Conservation (phyloP, 2,113 vertebrate genomes). For the Acanthisitta chloris region DNA sequence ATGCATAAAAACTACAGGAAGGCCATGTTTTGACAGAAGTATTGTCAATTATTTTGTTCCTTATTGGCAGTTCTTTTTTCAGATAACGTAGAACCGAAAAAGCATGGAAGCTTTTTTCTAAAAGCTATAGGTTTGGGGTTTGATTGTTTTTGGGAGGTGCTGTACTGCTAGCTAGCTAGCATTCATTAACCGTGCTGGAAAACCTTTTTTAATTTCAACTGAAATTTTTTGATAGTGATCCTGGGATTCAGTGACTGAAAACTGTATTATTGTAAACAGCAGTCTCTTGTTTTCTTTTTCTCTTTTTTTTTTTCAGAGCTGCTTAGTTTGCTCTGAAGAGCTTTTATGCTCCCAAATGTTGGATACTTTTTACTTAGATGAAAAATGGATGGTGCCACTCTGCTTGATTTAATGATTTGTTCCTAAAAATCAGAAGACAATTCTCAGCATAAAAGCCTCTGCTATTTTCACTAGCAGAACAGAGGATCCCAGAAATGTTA, state of each 20-base stretch:
- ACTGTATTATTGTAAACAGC: not conserved
- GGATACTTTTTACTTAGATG: not conserved
- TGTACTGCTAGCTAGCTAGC: not conserved
- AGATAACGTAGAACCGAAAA: not conserved
- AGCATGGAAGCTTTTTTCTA: not conserved
- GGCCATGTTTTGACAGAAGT: not conserved
- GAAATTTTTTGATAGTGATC: not conserved
- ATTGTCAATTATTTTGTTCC: not conserved
- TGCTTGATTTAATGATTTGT: not conserved
- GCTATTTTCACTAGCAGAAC: not conserved
- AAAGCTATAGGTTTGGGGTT: not conserved
- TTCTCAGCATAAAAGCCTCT: not conserved
- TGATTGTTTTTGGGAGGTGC: not conserved
- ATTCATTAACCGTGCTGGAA: not conserved
- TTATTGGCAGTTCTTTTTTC: not conserved
- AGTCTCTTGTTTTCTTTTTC: not conserved
- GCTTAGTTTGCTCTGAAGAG: not conserved
- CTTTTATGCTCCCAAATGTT: not conserved
- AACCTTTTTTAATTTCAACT: not conserved
- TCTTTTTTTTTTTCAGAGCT: not conserved
- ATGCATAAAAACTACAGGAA: not conserved
- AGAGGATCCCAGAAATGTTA: not conserved
- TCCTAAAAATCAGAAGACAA: not conserved
- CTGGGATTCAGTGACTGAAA: not conserved
- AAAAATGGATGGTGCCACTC: not conserved